A percentile compares a stretch with the other conserved stretches of the same genome.
Evolutionary conservation across 2,888 invertebrate species (phyloP).

Genomic region (Coremacera marginata): DNA sequence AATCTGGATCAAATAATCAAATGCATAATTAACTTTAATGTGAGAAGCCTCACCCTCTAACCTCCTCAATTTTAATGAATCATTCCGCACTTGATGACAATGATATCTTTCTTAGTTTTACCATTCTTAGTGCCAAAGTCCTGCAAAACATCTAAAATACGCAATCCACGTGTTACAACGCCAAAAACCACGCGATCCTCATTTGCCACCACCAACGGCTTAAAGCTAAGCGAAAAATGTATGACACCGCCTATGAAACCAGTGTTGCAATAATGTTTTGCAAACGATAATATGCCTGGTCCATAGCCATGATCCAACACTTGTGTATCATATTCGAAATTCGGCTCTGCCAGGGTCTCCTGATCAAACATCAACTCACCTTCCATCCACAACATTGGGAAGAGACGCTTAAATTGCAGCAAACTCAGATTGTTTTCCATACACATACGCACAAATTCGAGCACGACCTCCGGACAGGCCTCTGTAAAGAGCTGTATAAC

Average conservation of each 20-base stretch:
- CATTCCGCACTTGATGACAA: no score
- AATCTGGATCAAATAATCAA: no score
- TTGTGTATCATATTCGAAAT: conserved; percentile 52
- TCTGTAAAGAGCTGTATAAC: conserved; percentile 63
- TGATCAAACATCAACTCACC: conserved; percentile 54
- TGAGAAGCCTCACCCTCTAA: no score
- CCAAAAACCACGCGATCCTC: conserved; percentile 60
- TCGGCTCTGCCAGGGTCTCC: conserved; percentile 41
- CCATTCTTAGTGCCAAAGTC: no score
- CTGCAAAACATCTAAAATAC: not conserved
- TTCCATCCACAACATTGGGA: conserved; percentile 62
- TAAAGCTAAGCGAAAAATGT: conserved; percentile 58
- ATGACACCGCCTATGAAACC: conserved; percentile 45
- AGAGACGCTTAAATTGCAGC: conserved; percentile 56
- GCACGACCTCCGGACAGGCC: conserved; percentile 62
- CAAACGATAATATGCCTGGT: conserved; percentile 49
- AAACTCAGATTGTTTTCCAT: conserved; percentile 40
- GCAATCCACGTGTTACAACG: conserved; percentile 52
- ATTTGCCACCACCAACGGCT: conserved; percentile 54
- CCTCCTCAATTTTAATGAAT: no score
- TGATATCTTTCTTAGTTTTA: no score
- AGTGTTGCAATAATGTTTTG: conserved; percentile 53
- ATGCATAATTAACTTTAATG: no score
- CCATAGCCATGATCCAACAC: conserved; percentile 46
- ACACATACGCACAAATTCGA: conserved; percentile 61